These are phyloP conservation scores for Hyposmocoma kahamanoa DNA, from an alignment of 1,140 invertebrate species.

Conservation along the genomic window DNA sequence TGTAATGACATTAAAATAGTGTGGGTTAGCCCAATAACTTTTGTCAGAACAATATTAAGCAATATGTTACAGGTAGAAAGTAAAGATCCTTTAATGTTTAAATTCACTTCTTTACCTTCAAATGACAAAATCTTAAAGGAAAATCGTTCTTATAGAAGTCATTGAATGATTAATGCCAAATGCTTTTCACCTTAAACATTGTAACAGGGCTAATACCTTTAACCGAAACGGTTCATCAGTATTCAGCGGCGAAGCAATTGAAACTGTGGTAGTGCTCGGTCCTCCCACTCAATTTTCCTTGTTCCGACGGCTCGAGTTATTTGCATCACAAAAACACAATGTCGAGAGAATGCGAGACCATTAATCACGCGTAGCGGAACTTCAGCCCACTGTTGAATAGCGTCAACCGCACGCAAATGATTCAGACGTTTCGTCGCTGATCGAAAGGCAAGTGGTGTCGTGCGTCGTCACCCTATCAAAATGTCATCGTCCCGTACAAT, in stretches of 20 bases:
- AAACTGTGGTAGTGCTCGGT: constrained; percentile 59
- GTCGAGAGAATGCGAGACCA: constrained; percentile 61
- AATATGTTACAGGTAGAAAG: too few species aligned
- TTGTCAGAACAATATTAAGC: too few species aligned
- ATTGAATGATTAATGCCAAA: constrained; percentile 19
- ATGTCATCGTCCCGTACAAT: too few species aligned
- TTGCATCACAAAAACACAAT: constrained; percentile 71
- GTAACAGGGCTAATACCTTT: constrained; percentile 47
- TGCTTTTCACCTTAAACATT: constrained; percentile 36
- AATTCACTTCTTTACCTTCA: too few species aligned
- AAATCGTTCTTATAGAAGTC: too few species aligned
- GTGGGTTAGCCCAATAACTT: too few species aligned
- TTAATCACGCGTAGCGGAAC: constrained; percentile 65
- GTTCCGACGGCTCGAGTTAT: constrained; percentile 66
- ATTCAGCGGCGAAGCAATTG: constrained; percentile 66
- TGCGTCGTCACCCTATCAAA: not conserved
- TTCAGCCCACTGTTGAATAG: constrained; percentile 48
- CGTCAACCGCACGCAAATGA: constrained; percentile 60
- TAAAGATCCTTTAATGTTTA: too few species aligned
- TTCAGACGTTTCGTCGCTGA: constrained; percentile 50
- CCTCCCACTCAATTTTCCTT: constrained; percentile 67
- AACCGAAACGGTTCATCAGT: constrained; percentile 64
- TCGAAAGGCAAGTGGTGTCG: constrained; percentile 28
- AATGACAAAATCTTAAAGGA: too few species aligned
- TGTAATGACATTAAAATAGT: too few species aligned